Base-by-base conservation (phyloP, 2,888 invertebrate species). In the Leptinotarsa peninsularis region DNA sequence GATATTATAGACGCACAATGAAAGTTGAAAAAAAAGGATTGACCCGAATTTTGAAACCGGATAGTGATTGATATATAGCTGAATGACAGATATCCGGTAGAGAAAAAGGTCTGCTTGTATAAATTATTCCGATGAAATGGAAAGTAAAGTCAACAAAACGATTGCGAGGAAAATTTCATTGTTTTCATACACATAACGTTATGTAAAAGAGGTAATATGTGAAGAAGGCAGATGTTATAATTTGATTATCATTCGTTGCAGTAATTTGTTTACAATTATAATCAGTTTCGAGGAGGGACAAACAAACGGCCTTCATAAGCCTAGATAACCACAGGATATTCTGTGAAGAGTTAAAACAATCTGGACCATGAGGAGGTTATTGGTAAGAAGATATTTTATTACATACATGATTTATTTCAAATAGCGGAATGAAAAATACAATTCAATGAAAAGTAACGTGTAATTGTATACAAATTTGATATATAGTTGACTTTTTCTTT, bases 241-340 rank as follows among this genome's bases (percentile, higher is more conserved):
- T 58, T 70, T 33, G 70, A 70, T 70, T 70, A 70, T 70, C 70
- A 49, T 49, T 7, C 43, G 58, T 70, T 70, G 49, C 21, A 58
- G 10, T 50, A 58, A 17, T 49, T 58, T 50, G 27, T 58, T 58
- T 49, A 23, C 33, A 23, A 70, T 49, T 21, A 21, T 49, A 49
- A 58, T 56, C 13, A 23, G 14, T 21, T 43, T 58, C 14, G 17
- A 58, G 49, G 70, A 43, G 70, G 70, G 70, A 70, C 49, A 58
- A 49, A 49, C 17, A 43, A 58, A 49, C 58, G 49, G 49, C 23
- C 17, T 49, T 60, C 43, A 23, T 70, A 58, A 54, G 10, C 17
- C 17, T 43, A 27, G 58, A 43, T 49, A 33, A 14, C 7, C 43
- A 58, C 23, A 49, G 4, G 43, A 49, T 23, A 4, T 60, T 18